Percentiles rank a stretch among this genome's conserved stretches.
Evolutionary conservation across 2,888 invertebrate genomes (phyloP).

Genomic region (Dyspetes luteomarginatus): DNA sequence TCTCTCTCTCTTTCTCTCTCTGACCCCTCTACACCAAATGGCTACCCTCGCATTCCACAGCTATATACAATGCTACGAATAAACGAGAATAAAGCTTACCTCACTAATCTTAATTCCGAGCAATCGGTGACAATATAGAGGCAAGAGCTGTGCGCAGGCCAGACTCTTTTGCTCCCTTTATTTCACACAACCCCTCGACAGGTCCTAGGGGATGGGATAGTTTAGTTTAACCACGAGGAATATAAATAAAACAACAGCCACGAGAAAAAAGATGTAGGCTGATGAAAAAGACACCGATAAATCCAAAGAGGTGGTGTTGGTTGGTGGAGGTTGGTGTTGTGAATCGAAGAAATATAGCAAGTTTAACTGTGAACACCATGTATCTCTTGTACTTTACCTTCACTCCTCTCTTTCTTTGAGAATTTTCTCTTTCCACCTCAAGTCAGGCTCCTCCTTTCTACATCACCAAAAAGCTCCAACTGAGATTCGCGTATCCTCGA

Average conservation of each 20-base stretch:
- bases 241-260: slow-evolving; percentile 48
- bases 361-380: slow-evolving; percentile 45
- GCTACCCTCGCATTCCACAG: too few species aligned
- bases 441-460: slow-evolving; percentile 1
- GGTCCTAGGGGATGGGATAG: neutral
- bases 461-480: slow-evolving; percentile 35
- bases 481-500: neutral
- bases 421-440: slow-evolving; percentile 5
- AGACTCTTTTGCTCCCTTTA: neutral
- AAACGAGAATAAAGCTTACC: slow-evolving; percentile 68
- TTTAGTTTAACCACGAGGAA: slow-evolving; percentile 30
- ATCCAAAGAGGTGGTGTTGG: slow-evolving; percentile 12
- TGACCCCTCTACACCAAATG: too few species aligned
- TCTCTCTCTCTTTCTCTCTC: slow-evolving; percentile 44
- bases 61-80: too few species aligned
- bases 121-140: slow-evolving; percentile 62
- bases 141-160: slow-evolving; percentile 27
- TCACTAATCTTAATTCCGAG: slow-evolving; percentile 65
- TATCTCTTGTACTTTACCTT: slow-evolving; percentile 45
- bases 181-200: slow-evolving; percentile 22
- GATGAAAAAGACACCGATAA: neutral
- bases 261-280: slow-evolving; percentile 1
- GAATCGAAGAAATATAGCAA: slow-evolving; percentile 52
- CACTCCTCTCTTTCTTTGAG: slow-evolving; percentile 15
- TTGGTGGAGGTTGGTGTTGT: neutral